Base-by-base conservation (phyloP, 2,888 invertebrate species). In the Polydrusus pterygomalis region DNA sequence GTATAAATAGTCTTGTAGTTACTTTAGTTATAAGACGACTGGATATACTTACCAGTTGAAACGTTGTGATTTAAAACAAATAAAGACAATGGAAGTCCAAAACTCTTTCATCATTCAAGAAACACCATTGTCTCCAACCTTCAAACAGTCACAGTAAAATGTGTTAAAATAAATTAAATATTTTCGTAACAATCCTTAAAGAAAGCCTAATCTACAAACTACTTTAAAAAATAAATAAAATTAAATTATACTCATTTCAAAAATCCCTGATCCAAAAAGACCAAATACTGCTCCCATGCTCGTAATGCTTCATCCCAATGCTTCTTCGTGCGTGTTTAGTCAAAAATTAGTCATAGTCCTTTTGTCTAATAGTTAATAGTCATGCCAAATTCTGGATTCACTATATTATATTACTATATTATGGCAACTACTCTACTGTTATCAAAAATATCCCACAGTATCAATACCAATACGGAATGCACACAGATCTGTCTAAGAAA, bases 251-350 rank as follows among this genome's bases (percentile, higher is more conserved):
- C 75, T 77, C 73, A 77, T 64, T 77, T 67, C 67, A n/a, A 64
- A 51, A 70, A 70, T 68, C 70, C 77, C 74, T 70, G 70, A 74
- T 74, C 70, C 63, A 70, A 74, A 77, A 77, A 77, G 74, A 74
- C 76, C 73, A 60, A 54, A 77, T 73, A 49, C 51, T 51, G 25
- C 60, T n/a, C 15, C 15, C 63, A 40, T 74, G 54, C 25, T 58
- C 62, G 40, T 64, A 15, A 40, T 17, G 20, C 51, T 60, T 18
- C 43, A 64, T 25, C 47, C n/a, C 20, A 43, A 38, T 60, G 38
- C 40, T 45, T 58, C 62, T 65, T 60, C 45, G 58, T 38, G 58
- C 49, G 18, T 20, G 58, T 18, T 34, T 43, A 49, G 25, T 70
- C 51, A 8, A 20, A 30, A 25, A 56, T 51, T 72, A 51, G 64